Percentiles rank a stretch among this genome's conserved stretches.
Conservation (phyloP, 23 tunicate species). For the Ascidia mentula region DNA sequence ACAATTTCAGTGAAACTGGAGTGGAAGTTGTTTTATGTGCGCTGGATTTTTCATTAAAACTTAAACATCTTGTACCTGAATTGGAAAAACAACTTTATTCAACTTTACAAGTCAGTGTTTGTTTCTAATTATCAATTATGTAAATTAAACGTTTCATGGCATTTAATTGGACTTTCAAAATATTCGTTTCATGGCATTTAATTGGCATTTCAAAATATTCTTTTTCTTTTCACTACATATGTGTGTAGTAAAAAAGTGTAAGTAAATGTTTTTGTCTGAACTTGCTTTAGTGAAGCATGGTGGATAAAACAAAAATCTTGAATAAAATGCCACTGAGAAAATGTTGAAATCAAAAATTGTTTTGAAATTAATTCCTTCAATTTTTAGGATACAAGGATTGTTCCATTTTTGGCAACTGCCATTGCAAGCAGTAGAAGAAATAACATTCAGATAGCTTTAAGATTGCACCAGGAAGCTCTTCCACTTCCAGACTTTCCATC, state of each 20-base stretch:
- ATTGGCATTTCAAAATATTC: too few species aligned
- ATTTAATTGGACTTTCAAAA: too few species aligned
- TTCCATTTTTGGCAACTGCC: constrained; percentile 51
- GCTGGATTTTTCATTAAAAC: constrained; percentile 23
- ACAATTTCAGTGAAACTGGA: constrained; percentile 13
- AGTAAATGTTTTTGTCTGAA: too few species aligned
- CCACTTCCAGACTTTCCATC: constrained; percentile 69
- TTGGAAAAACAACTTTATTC: constrained; percentile 47
- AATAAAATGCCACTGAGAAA: too few species aligned
- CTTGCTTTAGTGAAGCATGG: too few species aligned
- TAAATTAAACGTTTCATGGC: not conserved
- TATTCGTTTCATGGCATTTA: too few species aligned
- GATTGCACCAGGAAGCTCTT: constrained; percentile 64
- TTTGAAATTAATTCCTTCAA: not conserved
- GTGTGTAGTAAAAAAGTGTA: too few species aligned
- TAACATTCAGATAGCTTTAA: constrained; percentile 28
- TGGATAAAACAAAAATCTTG: too few species aligned
- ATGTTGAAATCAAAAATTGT: constrained; percentile 22
- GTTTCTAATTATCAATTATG: not conserved
- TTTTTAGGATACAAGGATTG: constrained; percentile 32
- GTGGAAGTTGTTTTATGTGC: constrained; percentile 52
- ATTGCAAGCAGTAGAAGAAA: constrained; percentile 26
- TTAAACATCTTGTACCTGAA: constrained; percentile 30
- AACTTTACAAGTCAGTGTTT: constrained; percentile 35
- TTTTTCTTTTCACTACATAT: too few species aligned